phyloP scores from a whole-genome alignment of 2,888 invertebrate genomes.

The Thera obeliscata region DNA sequence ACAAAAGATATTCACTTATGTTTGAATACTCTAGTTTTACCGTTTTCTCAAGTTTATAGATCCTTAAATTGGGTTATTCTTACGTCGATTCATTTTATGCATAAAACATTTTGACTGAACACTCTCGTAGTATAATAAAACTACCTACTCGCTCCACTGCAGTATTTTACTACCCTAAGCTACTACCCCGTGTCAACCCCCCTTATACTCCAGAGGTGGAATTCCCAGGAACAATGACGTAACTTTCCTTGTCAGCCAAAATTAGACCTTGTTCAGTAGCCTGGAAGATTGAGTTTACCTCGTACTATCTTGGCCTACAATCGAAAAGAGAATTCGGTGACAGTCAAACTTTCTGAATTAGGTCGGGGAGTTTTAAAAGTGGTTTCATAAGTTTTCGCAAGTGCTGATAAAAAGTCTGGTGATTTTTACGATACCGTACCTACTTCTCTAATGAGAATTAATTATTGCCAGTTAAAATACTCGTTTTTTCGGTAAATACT shows the following conservation, averaged over 20 bases:
- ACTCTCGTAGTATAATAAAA: constrained; percentile 1
- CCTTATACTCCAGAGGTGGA: constrained; percentile 43
- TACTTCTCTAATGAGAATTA: neutral
- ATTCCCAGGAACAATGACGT: constrained; percentile 52
- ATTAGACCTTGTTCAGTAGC: constrained; percentile 41
- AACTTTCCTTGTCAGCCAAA: constrained; percentile 39
- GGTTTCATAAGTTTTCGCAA: constrained; percentile 21
- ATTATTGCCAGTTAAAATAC: neutral
- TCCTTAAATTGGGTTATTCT: neutral
- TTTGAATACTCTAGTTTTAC: no score
- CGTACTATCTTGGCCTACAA: constrained; percentile 54
- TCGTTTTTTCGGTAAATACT: neutral
- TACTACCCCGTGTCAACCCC: constrained; percentile 14
- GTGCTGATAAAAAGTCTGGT: constrained; percentile 17
- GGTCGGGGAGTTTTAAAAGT: constrained; percentile 60
- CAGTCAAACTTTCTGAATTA: constrained; percentile 62
- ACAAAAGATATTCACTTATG: no score
- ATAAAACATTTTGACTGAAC: constrained; percentile 4
- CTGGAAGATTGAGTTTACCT: constrained; percentile 44
- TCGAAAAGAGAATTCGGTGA: constrained; percentile 59
- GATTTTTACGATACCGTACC: constrained; percentile 2
- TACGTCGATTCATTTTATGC: neutral
- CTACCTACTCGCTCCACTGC: constrained; percentile 9
- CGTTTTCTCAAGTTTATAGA: neutral
- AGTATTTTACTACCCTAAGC: constrained; percentile 9